Base-by-base conservation (phyloP, 2,113 vertebrate genomes). In the Zosterops pallidus region DNA sequence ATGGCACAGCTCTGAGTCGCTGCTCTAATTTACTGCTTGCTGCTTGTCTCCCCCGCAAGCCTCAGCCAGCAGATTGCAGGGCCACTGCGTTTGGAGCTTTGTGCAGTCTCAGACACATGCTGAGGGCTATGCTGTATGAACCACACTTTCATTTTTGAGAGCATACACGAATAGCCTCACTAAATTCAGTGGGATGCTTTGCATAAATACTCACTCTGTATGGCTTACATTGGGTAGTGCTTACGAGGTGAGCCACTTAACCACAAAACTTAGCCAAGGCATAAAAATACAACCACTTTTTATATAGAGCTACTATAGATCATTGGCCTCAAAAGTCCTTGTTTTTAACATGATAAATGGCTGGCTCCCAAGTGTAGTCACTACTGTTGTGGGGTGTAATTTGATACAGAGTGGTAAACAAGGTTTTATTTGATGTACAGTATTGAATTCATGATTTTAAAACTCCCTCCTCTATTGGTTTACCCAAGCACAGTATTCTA, bases 21-120 rank as follows among this genome's bases (percentile, higher is more conserved):
- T 81, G 87, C 50, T 89, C 92, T 83, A 83, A 89, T 94, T 94
- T 93, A 88, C 90, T 95, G 71, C 31, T 76, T 9, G 37, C 79
- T 70, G 33, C 76, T 86, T 67, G 53, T 92, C 88, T 92, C 57
- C 81, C 67, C 81, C 6, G 3, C 86, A 85, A 95, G 70, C 90
- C 86, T 80, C 74, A 89, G 86, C 86, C 94, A 92, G 86, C 89
- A 94, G 80, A 93, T 83, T 95, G 75, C 88, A 90, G 78, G 71
- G 63, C 70, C 74, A 44, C 84, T 19, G 2, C 4, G 11, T 88
- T 86, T 60, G 31, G 55, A 85, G 71, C 75, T 94, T 76, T 55
- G 25, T 90, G 71, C 50, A 65, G 68, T n/a, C 88, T 90, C 64
- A 88, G 79, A 74, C 71, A 55, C 82, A 55, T 21, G 70, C 91